Percentiles rank a stretch among this genome's conserved stretches.
Evolutionary conservation across 2,113 vertebrate species (phyloP).

Genomic region (Collichthys lucidus): DNA sequence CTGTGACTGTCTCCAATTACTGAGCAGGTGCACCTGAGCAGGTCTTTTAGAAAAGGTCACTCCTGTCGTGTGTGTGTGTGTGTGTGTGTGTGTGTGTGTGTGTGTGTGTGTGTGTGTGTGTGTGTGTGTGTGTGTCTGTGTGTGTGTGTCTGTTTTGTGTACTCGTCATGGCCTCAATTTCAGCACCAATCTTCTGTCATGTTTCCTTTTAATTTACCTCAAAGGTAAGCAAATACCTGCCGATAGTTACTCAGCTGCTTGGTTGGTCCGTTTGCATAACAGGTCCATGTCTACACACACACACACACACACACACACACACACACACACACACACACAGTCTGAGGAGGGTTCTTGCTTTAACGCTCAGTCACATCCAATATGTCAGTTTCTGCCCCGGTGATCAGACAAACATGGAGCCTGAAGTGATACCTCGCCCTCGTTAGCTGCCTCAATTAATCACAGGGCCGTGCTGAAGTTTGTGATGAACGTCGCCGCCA

Average conservation of each 20-base stretch:
- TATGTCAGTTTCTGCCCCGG: conserved; percentile 1
- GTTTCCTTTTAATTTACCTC: conserved; percentile 33
- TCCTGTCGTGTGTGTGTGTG: neutral
- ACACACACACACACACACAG: neutral
- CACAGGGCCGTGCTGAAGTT: too few relatives aligned
- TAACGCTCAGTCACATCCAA: conserved; percentile 24
- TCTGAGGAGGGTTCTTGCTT: neutral
- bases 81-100: neutral
- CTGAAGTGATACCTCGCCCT: neutral
- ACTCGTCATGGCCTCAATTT: conserved; percentile 6
- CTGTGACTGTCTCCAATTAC: conserved; percentile 68
- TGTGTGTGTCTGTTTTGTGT: conserved; percentile 23
- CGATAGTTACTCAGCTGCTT: neutral
- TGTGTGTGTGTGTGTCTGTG: conserved; percentile 19
- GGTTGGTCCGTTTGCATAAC: neutral
- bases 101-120: neutral
- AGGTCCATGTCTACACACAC: neutral
- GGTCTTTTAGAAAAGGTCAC: conserved; percentile 72
- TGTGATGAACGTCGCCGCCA: too few relatives aligned
- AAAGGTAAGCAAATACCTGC: neutral
- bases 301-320: conserved; percentile 9
- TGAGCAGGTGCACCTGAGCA: conserved; percentile 52
- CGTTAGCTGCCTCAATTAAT: neutral
- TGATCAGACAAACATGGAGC: conserved; percentile 2
- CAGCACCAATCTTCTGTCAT: conserved; percentile 3